Percentiles rank a stretch among this genome's conserved stretches.
These are phyloP conservation scores for Myiotriccus ornatus DNA, from an alignment of 2,797 vertebrate genomes.

Conservation along the genomic window DNA sequence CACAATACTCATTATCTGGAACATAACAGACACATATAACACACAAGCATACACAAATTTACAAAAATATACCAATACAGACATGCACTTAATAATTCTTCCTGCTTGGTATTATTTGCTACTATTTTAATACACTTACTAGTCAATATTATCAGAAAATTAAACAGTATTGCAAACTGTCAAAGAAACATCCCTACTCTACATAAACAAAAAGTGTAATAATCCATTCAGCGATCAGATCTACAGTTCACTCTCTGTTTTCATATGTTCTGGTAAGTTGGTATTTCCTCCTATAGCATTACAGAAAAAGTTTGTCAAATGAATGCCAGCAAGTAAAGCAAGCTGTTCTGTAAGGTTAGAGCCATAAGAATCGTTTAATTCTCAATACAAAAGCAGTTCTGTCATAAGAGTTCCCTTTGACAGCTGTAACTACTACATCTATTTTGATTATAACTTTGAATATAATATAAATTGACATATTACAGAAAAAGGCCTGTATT, in stretches of 20 bases:
- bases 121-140: background rate
- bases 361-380: background rate
- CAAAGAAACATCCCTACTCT: background rate
- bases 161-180: background rate
- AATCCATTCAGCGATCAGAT: background rate
- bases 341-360: background rate
- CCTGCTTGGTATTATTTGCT: background rate
- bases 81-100: background rate
- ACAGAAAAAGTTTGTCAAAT: background rate
- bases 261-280: background rate
- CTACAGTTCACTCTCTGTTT: background rate
- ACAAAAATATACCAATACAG: background rate
- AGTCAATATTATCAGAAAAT: background rate
- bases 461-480: slow-evolving; percentile 47
- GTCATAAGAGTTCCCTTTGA: background rate
- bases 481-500: slow-evolving; percentile 13
- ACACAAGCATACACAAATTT: fast-evolving
- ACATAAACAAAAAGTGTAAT: background rate
- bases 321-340: background rate
- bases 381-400: background rate
- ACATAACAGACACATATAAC: background rate
- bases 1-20: background rate
- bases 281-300: background rate
- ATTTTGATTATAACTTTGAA: slow-evolving; percentile 33
- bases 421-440: background rate